These are phyloP conservation scores for Apis dorsata DNA, from an alignment of 1,140 invertebrate species.

Conservation along the genomic window DNA sequence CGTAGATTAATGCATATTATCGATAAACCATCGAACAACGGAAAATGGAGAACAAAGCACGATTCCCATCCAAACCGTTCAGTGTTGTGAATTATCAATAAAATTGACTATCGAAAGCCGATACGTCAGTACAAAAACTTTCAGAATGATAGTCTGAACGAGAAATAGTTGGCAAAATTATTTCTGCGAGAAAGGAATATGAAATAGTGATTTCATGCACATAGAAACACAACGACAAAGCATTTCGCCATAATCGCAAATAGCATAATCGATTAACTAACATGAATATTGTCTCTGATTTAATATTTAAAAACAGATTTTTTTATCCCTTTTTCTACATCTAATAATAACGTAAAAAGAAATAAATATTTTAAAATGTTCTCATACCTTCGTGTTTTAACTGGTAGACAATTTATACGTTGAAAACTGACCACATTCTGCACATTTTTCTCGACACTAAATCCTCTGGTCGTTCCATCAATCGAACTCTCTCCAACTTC, in stretches of 20 bases:
- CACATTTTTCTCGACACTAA: slow-evolving; percentile 15
- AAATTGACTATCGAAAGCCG: slow-evolving; percentile 49
- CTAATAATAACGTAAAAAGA: not conserved
- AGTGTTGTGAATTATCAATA: slow-evolving; percentile 43
- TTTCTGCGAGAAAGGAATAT: not conserved
- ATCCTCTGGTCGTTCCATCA: slow-evolving; percentile 18
- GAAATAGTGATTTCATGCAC: not conserved
- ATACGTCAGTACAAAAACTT: slow-evolving; percentile 38
- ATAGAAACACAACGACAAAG: not conserved
- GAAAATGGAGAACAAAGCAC: not conserved
- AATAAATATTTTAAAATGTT: not conserved
- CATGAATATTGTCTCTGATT: no score
- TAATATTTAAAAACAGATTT: not conserved
- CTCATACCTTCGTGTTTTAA: slow-evolving; percentile 12
- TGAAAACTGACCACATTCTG: slow-evolving; percentile 18
- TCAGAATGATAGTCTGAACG: not conserved
- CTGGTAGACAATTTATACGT: slow-evolving; percentile 28
- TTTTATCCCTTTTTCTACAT: not conserved
- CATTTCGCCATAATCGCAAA: not conserved
- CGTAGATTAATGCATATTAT: slow-evolving; percentile 37
- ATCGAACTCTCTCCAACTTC: not conserved
- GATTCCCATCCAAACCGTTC: not conserved
- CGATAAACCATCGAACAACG: not conserved
- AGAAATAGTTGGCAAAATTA: not conserved
- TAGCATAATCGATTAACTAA: not conserved